These are phyloP conservation scores for Pectinophora gossypiella DNA, from an alignment of 1,140 invertebrate species.

Conservation along the genomic window DNA sequence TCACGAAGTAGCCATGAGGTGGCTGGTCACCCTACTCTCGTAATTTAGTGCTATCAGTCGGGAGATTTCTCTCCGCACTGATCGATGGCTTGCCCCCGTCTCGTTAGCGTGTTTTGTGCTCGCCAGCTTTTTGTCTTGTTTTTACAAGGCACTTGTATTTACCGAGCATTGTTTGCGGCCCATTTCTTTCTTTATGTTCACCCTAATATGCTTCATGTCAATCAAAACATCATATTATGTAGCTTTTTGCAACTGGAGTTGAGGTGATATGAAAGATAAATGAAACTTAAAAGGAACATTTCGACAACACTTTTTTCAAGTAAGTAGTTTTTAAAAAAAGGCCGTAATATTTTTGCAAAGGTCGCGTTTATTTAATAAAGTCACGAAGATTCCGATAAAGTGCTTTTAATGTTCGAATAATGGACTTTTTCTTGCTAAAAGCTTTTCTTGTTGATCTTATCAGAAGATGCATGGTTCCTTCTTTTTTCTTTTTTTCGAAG, in stretches of 20 bases:
- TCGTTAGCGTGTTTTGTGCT: slow-evolving; percentile 25
- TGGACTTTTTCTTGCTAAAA: slow-evolving; percentile 2
- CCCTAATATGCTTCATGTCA: no score
- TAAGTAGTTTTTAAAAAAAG: no score
- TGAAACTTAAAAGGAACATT: no score
- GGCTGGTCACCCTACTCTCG: no score
- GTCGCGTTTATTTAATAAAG: slow-evolving; percentile 3
- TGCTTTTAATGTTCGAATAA: not conserved
- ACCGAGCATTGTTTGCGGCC: no score
- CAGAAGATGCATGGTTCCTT: not conserved
- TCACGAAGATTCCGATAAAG: slow-evolving; percentile 3
- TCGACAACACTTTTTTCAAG: no score
- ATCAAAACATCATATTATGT: no score
- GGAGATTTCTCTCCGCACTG: slow-evolving; percentile 39
- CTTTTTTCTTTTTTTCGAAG: no score
- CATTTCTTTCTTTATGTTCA: no score
- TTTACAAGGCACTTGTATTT: not conserved
- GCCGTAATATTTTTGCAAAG: not conserved
- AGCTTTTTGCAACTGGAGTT: no score
- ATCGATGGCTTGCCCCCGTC: slow-evolving; percentile 39
- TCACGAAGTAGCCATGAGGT: no score
- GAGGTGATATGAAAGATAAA: no score
- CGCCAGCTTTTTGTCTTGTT: not conserved
- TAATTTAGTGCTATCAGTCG: slow-evolving; percentile 41
- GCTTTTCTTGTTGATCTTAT: slow-evolving; percentile 1